These are phyloP conservation scores for Onychorhynchus coronatus DNA, from an alignment of 2,113 vertebrate species.

Conservation along the genomic window DNA sequence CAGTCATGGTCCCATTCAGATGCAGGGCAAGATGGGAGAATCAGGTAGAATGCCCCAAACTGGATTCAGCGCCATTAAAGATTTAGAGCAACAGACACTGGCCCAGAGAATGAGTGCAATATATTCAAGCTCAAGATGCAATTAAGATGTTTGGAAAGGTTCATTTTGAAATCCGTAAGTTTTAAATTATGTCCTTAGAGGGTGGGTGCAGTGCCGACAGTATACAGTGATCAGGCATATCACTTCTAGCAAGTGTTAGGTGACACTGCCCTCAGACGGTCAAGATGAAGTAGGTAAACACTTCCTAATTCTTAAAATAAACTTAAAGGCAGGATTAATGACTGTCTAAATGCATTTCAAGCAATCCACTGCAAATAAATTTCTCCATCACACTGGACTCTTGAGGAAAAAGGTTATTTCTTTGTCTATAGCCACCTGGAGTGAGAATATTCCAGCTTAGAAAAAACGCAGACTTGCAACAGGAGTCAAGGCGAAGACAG, in stretches of 20 bases:
- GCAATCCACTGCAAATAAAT: not conserved
- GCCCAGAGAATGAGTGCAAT: not conserved
- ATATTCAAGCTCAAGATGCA: not conserved
- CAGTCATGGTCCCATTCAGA: not conserved
- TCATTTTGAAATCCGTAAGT: not conserved
- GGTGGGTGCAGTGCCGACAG: not conserved
- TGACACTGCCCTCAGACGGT: constrained; percentile 13
- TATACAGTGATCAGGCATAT: not conserved
- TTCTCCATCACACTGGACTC: not conserved
- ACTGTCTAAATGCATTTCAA: not conserved
- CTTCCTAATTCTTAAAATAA: not conserved
- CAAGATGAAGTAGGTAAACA: not conserved
- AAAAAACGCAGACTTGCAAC: not conserved
- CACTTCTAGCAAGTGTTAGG: not conserved
- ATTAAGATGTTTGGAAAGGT: not conserved
- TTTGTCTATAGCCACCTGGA: not conserved
- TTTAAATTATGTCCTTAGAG: not conserved
- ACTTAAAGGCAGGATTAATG: not conserved
- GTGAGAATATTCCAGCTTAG: not conserved
- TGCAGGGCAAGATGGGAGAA: not conserved
- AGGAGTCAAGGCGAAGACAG: not conserved
- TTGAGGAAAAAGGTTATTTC: not conserved
- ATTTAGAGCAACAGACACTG: not conserved
- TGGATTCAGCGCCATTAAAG: not conserved
- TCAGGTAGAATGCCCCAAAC: not conserved